A percentile compares a stretch with the other conserved stretches of the same genome.
Conservation (phyloP, 2,113 vertebrate species). For the Phrynocephalus versicolor region DNA sequence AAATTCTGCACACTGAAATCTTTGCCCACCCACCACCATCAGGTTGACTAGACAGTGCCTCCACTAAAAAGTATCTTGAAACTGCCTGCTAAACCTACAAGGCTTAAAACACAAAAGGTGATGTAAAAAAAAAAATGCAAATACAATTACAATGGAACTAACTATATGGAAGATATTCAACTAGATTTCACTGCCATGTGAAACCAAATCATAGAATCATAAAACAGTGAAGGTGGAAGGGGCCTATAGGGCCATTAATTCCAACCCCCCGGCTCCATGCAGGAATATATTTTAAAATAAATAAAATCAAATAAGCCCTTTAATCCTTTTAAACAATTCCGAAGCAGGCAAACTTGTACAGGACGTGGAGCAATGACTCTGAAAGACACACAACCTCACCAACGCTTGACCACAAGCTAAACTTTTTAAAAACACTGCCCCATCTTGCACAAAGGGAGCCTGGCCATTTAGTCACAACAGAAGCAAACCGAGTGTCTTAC, state of each 20-base stretch:
- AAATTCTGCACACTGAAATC: background rate
- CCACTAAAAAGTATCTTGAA: background rate
- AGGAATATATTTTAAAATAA: background rate
- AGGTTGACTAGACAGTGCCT: background rate
- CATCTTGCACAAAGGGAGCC: background rate
- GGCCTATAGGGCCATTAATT: too few species aligned
- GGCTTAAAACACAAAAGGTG: background rate
- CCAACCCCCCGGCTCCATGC: too few species aligned
- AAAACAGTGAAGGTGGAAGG: too few species aligned
- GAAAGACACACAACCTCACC: too few species aligned
- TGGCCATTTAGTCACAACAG: background rate
- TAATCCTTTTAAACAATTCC: background rate
- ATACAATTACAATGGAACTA: background rate
- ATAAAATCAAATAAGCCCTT: background rate
- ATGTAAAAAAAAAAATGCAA: background rate
- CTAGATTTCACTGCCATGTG: background rate
- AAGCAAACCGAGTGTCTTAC: constrained; percentile 68
- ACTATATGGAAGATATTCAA: background rate
- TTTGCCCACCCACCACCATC: background rate
- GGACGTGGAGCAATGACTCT: background rate
- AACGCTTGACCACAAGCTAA: too few species aligned
- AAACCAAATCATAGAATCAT: too few species aligned
- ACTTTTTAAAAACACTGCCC: too few species aligned
- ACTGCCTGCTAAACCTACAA: background rate
- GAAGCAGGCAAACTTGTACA: too few species aligned